Conservation (phyloP, 2,797 vertebrate genomes). For the Chaunax sp. region DNA sequence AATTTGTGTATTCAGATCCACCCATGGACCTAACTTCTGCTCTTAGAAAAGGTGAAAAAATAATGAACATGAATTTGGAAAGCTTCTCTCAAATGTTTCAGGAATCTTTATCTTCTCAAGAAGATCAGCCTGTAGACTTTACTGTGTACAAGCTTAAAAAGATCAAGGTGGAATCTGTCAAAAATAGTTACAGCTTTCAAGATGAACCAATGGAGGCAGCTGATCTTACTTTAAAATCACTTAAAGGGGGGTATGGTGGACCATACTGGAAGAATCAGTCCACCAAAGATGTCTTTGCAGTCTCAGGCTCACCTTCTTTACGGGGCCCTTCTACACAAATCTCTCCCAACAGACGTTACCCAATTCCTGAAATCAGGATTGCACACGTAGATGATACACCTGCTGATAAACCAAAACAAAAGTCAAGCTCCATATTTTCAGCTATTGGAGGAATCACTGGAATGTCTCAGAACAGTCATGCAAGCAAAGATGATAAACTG, state of each 20-base stretch:
- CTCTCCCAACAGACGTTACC: constrained; percentile 59
- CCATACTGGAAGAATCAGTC: constrained; percentile 83
- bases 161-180: constrained; percentile 84
- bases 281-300: constrained; percentile 54
- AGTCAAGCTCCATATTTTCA: constrained; percentile 79
- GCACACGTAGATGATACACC: constrained; percentile 71
- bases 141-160: constrained; percentile 89
- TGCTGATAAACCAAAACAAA: constrained; percentile 70
- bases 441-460: constrained; percentile 72
- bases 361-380: constrained; percentile 80
- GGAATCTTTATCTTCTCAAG: constrained; percentile 86
- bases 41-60: constrained; percentile 87
- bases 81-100: constrained; percentile 93
- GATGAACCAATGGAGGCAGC: constrained; percentile 77
- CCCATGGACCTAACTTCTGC: constrained; percentile 91
- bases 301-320: constrained; percentile 20
- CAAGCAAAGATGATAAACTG: constrained; percentile 55
- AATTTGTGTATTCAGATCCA: constrained; percentile 69
- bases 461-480: constrained; percentile 71
- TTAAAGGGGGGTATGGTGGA: constrained; percentile 71
- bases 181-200: constrained; percentile 62
- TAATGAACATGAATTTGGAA: constrained; percentile 93
- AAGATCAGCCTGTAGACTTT: constrained; percentile 90
- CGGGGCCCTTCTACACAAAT: constrained; percentile 61
- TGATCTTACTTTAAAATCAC: constrained; percentile 84